Evolutionary conservation across 64 coral and sea anemone species (phyloP).

Genomic region (Dendronephthya gigantea): DNA sequence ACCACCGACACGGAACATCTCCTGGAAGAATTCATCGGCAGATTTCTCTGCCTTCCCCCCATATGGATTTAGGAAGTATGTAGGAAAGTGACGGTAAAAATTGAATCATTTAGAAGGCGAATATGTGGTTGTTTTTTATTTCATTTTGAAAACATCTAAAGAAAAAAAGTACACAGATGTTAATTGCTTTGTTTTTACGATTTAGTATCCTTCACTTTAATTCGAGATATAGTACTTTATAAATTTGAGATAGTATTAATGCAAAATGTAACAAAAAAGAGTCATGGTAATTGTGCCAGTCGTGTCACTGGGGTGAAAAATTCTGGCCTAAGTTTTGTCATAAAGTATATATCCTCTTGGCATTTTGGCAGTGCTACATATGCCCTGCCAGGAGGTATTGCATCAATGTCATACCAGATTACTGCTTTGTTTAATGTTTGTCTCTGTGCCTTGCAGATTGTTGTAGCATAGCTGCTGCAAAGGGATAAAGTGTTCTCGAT

Average conservation of each 20-base stretch:
- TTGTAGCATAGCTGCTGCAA: slow-evolving; percentile 2
- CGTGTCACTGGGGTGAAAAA: background rate
- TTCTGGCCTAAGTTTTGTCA: background rate
- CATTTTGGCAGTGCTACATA: slow-evolving; percentile 19
- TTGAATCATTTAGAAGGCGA: background rate
- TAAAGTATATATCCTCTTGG: background rate
- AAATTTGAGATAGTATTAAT: too few species aligned
- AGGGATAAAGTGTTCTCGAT: background rate
- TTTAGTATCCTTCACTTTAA: too few species aligned
- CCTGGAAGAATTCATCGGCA: background rate
- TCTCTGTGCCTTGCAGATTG: slow-evolving; percentile 14
- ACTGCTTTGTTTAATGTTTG: slow-evolving; percentile 22
- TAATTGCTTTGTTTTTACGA: too few species aligned
- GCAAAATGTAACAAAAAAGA: too few species aligned
- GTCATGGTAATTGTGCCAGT: too few species aligned
- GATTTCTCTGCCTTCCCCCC: background rate
- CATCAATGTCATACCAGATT: slow-evolving; percentile 18
- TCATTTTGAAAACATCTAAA: background rate
- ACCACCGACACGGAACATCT: too few species aligned
- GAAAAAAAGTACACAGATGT: too few species aligned
- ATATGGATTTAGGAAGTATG: background rate
- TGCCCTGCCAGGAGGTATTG: background rate
- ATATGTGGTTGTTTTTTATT: background rate
- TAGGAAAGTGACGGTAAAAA: background rate
- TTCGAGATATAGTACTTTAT: too few species aligned